Evolutionary conservation across 2,113 vertebrate genomes (phyloP), one percentile per base, ranked within the genome.

Genomic region (Eulemur rufifrons): DNA sequence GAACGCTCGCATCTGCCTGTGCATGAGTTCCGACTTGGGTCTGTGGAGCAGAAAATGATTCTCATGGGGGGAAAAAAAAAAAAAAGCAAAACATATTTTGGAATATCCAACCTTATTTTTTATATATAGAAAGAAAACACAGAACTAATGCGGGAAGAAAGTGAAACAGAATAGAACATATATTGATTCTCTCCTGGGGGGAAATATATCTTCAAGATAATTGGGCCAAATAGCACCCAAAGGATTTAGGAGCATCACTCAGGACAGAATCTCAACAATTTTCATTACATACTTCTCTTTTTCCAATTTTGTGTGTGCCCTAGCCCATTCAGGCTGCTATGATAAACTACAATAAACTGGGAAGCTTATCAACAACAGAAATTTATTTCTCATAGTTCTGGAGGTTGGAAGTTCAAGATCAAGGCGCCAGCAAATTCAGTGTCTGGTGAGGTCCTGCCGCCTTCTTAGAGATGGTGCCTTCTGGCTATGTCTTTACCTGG

Each of bases 161-260:
- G 17, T 47, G 14, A 86, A 92, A 94, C 4, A 92, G 17, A 32
- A 76, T 8, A 76, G 45, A 81, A n/a, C 11, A 93, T 18, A 23
- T 56, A 73, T 82, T 63, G 85, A 85, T 86, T 89, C 56, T 89
- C 86, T 96, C 54, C 71, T 20, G 8, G 29, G 18, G 39, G 63
- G 47, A 66, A 95, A 81, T 68, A 63, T 12, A 78, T 56, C 86
- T 64, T 47, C 78, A 82, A 91, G 39, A 94, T 88, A 81, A 95
- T 37, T 73, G 39, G 71, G 13, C 45, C 91, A 85, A 87, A 56
- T 8, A 10, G 45, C 6, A 6, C 7, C 81, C 88, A 37, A 68
- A 77, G 18, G 71, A 78, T 64, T 64, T 85, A 42, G 83, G 5
- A 39, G 9, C 25, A 23, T 73, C 29, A 32, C 29, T 69, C 29